Base-by-base conservation (phyloP, 1,140 invertebrate species). In the Cherax destructor region DNA sequence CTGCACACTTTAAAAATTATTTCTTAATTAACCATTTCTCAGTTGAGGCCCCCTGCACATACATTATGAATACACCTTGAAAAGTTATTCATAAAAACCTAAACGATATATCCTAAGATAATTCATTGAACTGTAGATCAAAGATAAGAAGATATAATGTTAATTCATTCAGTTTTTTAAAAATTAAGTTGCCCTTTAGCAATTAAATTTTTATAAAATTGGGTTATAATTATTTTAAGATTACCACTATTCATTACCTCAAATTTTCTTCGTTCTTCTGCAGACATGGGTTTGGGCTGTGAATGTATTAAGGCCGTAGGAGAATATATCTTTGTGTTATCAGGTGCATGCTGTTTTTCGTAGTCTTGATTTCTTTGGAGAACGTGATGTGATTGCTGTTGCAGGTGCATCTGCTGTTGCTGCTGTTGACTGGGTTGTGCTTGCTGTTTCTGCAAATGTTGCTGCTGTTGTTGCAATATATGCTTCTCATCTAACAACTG, bases 261-360 rank as follows among this genome's bases (percentile, higher is more conserved):
- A 87, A 92, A 92, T 47, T 92, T 95, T 87, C 95, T 95, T 92
- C 95, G 94, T 93, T 95, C 95, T 76, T 94, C 94, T 61, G 94
- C 94, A 30, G 94, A 93, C 78, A 94, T 93, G 11, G 93, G 93
- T 50, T 90, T 92, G 61, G 91, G 91, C 72, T 92, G 91, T 72
- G 91, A 78, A 24, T 83, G 79, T 49, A 87, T 74, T 41, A 87
- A 50, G 4, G 90, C 79, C 10, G 90, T 81, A 5, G 90, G 84
- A 50, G 61, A 76, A 13, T 86, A 91, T 13, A 91, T 24, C 89
- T 87, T 91, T 52, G 90, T 87, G 65, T 69, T 81, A 13, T 91
- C 85, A 18, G 24, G 9, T 11, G 24, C n/a, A 18, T 88, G 50
- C 59, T 88, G 69, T 30, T 52, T 30, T 24, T 86, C 65, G n/a